A percentile compares a stretch with the other conserved stretches of the same genome.
phyloP scores from a whole-genome alignment of 1,140 invertebrate genomes.

The Drosophila jambulina region DNA sequence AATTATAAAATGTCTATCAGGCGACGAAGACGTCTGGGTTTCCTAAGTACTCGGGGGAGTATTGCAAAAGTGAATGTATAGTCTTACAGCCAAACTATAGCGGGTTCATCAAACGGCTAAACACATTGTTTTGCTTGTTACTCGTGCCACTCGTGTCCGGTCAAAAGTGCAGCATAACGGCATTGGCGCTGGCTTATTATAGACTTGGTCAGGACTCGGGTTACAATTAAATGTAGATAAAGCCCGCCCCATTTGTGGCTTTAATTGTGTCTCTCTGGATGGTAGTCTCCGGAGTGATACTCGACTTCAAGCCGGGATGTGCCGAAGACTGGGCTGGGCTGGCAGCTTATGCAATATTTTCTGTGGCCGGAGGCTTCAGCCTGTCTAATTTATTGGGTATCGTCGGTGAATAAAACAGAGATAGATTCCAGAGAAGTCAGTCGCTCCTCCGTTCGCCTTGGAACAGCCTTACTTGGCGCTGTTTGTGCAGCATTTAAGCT shows the following conservation, averaged over 20 bases:
- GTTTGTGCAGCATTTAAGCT: conserved; percentile 24
- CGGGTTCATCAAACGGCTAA: conserved; percentile 39
- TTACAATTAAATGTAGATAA: conserved; percentile 29
- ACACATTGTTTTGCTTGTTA: conserved; percentile 29
- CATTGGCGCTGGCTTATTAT: conserved; percentile 16
- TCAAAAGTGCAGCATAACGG: conserved; percentile 55
- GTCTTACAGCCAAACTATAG: conserved; percentile 1
- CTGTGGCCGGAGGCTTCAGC: conserved; percentile 5
- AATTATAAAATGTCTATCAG: conserved; percentile 34
- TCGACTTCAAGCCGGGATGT: not conserved
- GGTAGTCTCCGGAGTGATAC: not conserved
- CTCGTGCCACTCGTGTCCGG: conserved; percentile 36
- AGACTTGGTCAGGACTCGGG: conserved; percentile 27
- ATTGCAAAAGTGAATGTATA: conserved; percentile 56
- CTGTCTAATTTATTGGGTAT: conserved; percentile 19
- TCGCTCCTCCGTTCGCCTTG: conserved; percentile 24
- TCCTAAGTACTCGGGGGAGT: not conserved
- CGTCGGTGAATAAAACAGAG: conserved; percentile 16
- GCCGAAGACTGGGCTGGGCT: not conserved
- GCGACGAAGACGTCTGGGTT: not conserved
- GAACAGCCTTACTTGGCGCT: conserved; percentile 14
- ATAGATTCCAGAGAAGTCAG: conserved; percentile 6
- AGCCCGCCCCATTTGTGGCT: not conserved
- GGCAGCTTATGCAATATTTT: conserved; percentile 11
- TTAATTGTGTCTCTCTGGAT: conserved; percentile 2